Conservation (phyloP, 2,888 invertebrate genomes). For the Crematogaster levior region DNA sequence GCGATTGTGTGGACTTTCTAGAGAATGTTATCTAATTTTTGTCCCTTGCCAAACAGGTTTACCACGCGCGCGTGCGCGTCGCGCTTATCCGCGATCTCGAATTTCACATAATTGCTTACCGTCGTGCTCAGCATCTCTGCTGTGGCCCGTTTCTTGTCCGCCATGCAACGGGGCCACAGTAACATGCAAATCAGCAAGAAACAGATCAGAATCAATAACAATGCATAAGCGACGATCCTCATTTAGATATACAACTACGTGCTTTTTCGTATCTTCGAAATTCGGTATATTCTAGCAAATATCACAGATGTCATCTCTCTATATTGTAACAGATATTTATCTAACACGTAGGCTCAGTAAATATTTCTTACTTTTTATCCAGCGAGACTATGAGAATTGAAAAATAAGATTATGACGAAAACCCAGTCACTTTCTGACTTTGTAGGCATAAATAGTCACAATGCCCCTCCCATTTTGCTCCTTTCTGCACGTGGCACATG, state of each 20-base stretch:
- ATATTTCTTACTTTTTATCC: neutral
- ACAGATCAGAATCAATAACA: constrained; percentile 71
- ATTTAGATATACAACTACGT: constrained; percentile 47
- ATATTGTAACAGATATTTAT: constrained; percentile 42
- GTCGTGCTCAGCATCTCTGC: constrained; percentile 54
- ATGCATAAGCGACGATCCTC: constrained; percentile 61
- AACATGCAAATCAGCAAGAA: constrained; percentile 72
- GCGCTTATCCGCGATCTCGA: constrained; percentile 59
- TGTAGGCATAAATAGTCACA: neutral
- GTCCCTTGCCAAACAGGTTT: neutral
- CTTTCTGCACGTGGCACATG: neutral
- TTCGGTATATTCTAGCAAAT: constrained; percentile 17
- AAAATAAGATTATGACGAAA: neutral
- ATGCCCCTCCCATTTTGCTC: neutral
- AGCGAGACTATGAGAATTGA: too few species aligned
- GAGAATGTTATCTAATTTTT: constrained; percentile 44
- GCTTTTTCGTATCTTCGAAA: constrained; percentile 51
- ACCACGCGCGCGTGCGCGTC: neutral
- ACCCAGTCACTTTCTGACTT: neutral
- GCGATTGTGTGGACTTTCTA: constrained; percentile 7
- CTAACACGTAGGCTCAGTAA: neutral
- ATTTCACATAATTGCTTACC: constrained; percentile 67
- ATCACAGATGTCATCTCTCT: constrained; percentile 2
- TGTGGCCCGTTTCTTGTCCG: constrained; percentile 61
- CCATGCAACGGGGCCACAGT: constrained; percentile 46